These are phyloP conservation scores for Sceliomorpha sp. DNA, from an alignment of 2,888 invertebrate genomes.

Conservation along the genomic window DNA sequence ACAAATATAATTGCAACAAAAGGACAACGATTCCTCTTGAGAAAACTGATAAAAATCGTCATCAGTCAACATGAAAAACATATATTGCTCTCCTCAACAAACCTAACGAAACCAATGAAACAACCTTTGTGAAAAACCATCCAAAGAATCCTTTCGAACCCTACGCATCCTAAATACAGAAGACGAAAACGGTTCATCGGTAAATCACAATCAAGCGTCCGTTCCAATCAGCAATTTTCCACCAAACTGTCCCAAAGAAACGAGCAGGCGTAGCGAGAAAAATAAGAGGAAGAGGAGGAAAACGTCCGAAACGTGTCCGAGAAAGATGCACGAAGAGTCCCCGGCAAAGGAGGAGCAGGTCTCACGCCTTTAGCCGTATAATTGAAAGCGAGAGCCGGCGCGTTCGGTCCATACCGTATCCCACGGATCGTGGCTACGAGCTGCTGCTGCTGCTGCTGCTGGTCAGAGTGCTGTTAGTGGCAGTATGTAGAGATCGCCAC, in stretches of 20 bases:
- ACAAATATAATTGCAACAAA: too few relatives aligned
- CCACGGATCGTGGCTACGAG: slow-evolving; percentile 39
- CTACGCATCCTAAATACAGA: too few relatives aligned
- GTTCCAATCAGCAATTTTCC: background rate
- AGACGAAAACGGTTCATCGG: too few relatives aligned
- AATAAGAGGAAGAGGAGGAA: background rate
- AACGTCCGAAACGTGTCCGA: slow-evolving; percentile 11
- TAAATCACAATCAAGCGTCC: background rate
- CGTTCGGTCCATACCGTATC: slow-evolving; percentile 39
- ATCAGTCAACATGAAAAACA: too few relatives aligned
- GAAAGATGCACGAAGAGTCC: slow-evolving; percentile 10
- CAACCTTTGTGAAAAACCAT: too few relatives aligned
- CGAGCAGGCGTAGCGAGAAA: background rate
- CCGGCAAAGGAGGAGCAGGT: slow-evolving; percentile 23
- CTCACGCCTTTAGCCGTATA: slow-evolving; percentile 48
- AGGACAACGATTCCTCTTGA: too few relatives aligned
- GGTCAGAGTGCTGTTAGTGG: slow-evolving; percentile 41
- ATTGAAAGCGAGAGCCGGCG: slow-evolving; percentile 58
- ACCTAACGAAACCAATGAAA: too few relatives aligned
- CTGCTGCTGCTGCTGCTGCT: slow-evolving; percentile 18
- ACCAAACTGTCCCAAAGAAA: background rate
- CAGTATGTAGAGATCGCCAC: slow-evolving; percentile 59
- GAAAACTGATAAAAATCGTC: too few relatives aligned
- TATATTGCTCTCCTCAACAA: too few relatives aligned
- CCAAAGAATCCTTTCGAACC: too few relatives aligned